Percentiles rank a stretch among this genome's conserved stretches.
Evolutionary conservation across 2,113 vertebrate genomes (phyloP).

Genomic region (Microtus montanus): DNA sequence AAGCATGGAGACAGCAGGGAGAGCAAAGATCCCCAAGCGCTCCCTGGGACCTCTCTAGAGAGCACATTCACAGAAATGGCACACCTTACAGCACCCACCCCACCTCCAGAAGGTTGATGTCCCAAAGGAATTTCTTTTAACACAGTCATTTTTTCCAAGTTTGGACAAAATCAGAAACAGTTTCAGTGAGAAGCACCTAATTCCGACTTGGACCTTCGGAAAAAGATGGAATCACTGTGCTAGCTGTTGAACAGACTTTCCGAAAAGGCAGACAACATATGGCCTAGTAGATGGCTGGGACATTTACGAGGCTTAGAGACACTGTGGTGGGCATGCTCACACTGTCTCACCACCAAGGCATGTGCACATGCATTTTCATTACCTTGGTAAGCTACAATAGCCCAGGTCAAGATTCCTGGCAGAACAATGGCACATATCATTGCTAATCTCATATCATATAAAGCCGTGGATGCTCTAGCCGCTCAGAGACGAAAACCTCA

Average conservation of each 20-base stretch:
- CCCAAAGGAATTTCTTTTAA: slow-evolving; percentile 60
- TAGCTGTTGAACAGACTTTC: slow-evolving; percentile 21
- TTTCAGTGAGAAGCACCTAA: slow-evolving; percentile 48
- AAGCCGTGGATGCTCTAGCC: not conserved
- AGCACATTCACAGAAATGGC: slow-evolving; percentile 46
- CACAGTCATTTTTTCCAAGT: slow-evolving; percentile 17
- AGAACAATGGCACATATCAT: slow-evolving; percentile 54
- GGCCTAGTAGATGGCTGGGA: slow-evolving; percentile 46
- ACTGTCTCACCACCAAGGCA: slow-evolving; percentile 43
- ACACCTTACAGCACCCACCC: not conserved
- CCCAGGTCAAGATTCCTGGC: slow-evolving; percentile 44
- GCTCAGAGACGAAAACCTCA: slow-evolving; percentile 29
- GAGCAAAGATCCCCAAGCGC: slow-evolving; percentile 55
- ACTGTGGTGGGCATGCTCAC: slow-evolving; percentile 16
- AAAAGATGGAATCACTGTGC: slow-evolving; percentile 52
- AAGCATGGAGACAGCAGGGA: slow-evolving; percentile 22
- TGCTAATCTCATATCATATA: slow-evolving; percentile 49
- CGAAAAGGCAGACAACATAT: slow-evolving; percentile 51
- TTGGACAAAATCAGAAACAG: slow-evolving; percentile 56
- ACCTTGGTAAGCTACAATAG: slow-evolving; percentile 38
- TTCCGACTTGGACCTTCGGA: slow-evolving; percentile 5
- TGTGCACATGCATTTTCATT: slow-evolving; percentile 71
- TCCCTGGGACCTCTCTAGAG: slow-evolving; percentile 36
- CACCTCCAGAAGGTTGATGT: slow-evolving; percentile 35
- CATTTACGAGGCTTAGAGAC: slow-evolving; percentile 25